Evolutionary conservation across 2,888 invertebrate genomes (phyloP), one percentile per base, ranked within the genome.

Genomic region (Desoria tigrina): DNA sequence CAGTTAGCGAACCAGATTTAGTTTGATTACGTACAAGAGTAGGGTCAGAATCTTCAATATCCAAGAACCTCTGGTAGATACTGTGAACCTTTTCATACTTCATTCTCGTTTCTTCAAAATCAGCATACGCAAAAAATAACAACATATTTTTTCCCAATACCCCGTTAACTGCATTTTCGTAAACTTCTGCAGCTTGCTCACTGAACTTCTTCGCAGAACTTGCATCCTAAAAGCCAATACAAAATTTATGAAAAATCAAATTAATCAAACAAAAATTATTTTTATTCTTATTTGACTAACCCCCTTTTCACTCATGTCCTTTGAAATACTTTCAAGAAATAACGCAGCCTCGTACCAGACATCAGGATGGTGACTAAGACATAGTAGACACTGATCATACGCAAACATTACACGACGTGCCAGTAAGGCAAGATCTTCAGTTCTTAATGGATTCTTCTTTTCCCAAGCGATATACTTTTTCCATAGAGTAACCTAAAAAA

Each of bases 271-370:
- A 50, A 24, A 6, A n/a, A 50, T 58, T 28, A 59, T 54, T 58
- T n/a, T 16, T 27, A 23, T 16, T 16, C 65, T 51, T 45, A 60
- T 42, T n/a, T n/a, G 9, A 16, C 39, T 39, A 80, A 90, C 91
- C 81, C 96, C 97, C 81, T 96, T 97, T 80, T 98, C 98, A 56
- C 90, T 89, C 65, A 99, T 84, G 75, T 93, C 86, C 80, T 94
- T 94, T 39, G 95, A 92, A 71, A 95, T 94, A 79, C 94, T 89
- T 80, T 99, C 97, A 54, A 99, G 84, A 82, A 94, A 99, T 79
- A 94, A 90, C 0, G 98, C 96, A 0, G 98, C 97, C 82, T 99
- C 98, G 80, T 95, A 94, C 99, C 99, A 99, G 66, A 99, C 92
- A 74, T 99, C 98, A 0, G 98, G 95, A 80, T 98, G 96, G 82